These are phyloP conservation scores for Mormyrops boulengeri DNA, from an alignment of 2,797 vertebrate genomes.

Conservation along the genomic window DNA sequence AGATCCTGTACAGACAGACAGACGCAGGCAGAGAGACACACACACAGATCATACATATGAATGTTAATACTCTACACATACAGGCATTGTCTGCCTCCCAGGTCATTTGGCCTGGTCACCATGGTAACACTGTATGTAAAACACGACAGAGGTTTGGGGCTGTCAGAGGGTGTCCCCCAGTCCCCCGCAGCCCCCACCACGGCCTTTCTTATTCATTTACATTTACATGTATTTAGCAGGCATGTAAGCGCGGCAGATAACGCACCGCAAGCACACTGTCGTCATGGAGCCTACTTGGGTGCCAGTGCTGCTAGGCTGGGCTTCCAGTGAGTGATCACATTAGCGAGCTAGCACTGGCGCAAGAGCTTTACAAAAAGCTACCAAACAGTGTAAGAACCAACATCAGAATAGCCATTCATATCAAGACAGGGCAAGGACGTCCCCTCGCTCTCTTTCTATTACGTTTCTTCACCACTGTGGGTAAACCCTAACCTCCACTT, in stretches of 20 bases:
- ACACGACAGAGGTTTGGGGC: slow-evolving; percentile 59
- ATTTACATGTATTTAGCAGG: slow-evolving; percentile 1
- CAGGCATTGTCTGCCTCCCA: slow-evolving; percentile 42
- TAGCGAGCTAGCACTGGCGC: neutral
- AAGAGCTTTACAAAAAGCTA: neutral
- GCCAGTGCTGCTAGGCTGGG: neutral
- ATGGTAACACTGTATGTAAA: slow-evolving; percentile 70
- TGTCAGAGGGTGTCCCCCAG: slow-evolving; percentile 43
- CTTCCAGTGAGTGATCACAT: neutral
- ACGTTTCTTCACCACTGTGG: neutral
- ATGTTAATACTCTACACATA: neutral
- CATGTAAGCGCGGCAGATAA: neutral
- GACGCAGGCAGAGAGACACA: slow-evolving; percentile 2
- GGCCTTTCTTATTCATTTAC: neutral
- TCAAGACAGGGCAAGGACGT: neutral
- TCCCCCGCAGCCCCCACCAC: slow-evolving; percentile 19
- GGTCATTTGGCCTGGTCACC: slow-evolving; percentile 67
- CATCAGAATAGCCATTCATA: neutral
- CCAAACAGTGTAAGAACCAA: neutral
- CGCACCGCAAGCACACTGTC: neutral
- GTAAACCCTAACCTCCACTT: neutral
- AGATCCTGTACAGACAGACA: slow-evolving; percentile 3
- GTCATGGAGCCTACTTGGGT: neutral
- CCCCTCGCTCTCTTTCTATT: neutral
- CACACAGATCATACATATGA: slow-evolving; percentile 29